Percentiles rank a stretch among this genome's conserved stretches.
phyloP scores from a whole-genome alignment of 1,140 invertebrate genomes.

The Drosophila bifasciata region DNA sequence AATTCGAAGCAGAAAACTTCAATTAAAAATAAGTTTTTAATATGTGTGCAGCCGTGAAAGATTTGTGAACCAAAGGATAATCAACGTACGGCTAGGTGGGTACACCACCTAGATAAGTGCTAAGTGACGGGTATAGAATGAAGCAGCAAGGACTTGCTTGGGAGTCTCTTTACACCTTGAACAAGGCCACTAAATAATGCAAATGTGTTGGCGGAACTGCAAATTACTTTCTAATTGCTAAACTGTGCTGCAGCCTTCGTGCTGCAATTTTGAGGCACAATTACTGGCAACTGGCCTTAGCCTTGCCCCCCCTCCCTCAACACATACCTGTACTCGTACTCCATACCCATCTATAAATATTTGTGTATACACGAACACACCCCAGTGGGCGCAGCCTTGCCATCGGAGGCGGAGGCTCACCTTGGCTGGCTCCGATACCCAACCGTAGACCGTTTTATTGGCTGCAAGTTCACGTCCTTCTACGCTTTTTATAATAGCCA shows the following conservation, averaged over 20 bases:
- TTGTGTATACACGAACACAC: conserved; percentile 2
- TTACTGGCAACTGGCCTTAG: conserved; percentile 40
- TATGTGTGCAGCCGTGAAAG: conserved; percentile 46
- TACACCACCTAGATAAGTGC: not conserved
- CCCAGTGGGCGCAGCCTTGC: conserved; percentile 28
- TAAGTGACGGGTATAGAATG: not conserved
- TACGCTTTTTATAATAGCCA: conserved; percentile 16
- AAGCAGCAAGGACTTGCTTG: too few species aligned
- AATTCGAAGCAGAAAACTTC: conserved; percentile 16
- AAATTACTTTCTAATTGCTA: conserved; percentile 36
- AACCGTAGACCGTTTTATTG: conserved; percentile 4
- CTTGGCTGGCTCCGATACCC: conserved; percentile 14
- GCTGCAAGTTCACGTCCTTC: conserved; percentile 42
- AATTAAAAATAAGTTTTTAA: conserved; percentile 28
- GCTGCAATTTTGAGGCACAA: conserved; percentile 35
- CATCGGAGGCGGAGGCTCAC: conserved; percentile 17
- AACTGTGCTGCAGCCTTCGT: conserved; percentile 5
- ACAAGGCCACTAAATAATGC: conserved; percentile 13
- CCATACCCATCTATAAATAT: too few species aligned
- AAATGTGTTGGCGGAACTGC: too few species aligned
- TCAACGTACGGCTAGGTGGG: conserved; percentile 35
- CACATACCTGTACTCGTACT: not conserved
- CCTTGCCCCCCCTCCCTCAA: conserved; percentile 20
- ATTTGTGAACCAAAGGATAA: conserved; percentile 21
- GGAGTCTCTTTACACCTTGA: conserved; percentile 23